Conservation (phyloP, 35 echinoderm and acorn worm genomes). For the Nesometra sesokonis region DNA sequence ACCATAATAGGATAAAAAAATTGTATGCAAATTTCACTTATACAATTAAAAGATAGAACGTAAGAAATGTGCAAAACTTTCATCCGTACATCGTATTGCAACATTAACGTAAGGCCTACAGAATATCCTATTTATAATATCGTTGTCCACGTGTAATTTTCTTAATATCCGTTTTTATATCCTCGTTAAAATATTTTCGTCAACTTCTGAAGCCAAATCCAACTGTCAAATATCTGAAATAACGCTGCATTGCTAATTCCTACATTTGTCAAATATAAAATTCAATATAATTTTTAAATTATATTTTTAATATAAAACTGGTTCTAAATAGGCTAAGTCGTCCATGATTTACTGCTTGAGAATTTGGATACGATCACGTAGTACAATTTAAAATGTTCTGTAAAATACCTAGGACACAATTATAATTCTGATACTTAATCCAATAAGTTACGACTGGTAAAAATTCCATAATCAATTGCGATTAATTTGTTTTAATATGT, state of each 20-base stretch:
- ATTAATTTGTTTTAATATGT: too few species aligned
- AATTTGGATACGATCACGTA: background rate
- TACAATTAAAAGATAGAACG: too few species aligned
- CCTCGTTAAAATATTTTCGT: background rate
- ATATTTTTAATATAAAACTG: background rate
- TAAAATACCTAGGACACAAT: background rate
- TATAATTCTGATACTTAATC: background rate
- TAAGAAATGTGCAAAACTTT: too few species aligned
- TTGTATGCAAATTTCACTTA: too few species aligned
- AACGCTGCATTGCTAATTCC: background rate
- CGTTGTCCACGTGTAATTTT: background rate
- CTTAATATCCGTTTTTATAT: background rate
- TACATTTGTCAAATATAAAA: background rate
- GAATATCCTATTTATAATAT: background rate
- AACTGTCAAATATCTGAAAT: background rate
- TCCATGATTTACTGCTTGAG: background rate
- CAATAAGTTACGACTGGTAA: background rate
- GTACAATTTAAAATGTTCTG: background rate
- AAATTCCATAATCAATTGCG: background rate
- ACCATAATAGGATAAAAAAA: too few species aligned
- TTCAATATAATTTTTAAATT: background rate
- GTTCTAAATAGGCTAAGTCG: background rate
- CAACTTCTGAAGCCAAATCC: background rate
- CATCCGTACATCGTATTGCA: too few species aligned
- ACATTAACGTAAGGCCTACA: too few species aligned